phyloP scores from a whole-genome alignment of 2,888 invertebrate species.

The Drosophila ochracea region DNA sequence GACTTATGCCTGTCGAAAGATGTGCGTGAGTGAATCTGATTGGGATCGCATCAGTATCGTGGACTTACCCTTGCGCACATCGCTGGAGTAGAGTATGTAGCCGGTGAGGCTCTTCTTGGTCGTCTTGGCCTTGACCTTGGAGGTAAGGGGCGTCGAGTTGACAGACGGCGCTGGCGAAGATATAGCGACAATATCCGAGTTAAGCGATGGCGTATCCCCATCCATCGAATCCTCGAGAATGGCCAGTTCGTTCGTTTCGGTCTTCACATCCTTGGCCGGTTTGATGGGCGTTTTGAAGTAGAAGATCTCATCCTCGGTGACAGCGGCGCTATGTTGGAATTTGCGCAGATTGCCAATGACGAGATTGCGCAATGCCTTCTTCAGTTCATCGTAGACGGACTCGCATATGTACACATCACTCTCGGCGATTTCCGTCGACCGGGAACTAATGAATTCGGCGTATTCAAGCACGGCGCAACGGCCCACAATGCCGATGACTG shows the following conservation, averaged over 20 bases:
- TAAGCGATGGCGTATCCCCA: slow-evolving; percentile 92
- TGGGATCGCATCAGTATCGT: background rate
- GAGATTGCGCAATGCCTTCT: slow-evolving; percentile 90
- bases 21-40: background rate
- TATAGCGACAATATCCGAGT: slow-evolving; percentile 90
- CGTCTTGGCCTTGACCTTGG: slow-evolving; percentile 87
- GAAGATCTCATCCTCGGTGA: slow-evolving; percentile 97
- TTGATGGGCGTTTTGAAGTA: slow-evolving; percentile 90
- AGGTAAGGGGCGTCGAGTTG: slow-evolving; percentile 84
- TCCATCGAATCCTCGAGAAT: slow-evolving; percentile 93
- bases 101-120: slow-evolving; percentile 96
- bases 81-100: slow-evolving; percentile 98
- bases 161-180: slow-evolving; percentile 86
- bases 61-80: slow-evolving; percentile 91
- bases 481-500: slow-evolving; percentile 95
- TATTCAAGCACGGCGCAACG: slow-evolving; percentile 96
- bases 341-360: slow-evolving; percentile 90
- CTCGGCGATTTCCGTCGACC: slow-evolving; percentile 97
- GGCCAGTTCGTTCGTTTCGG: slow-evolving; percentile 80
- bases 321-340: slow-evolving; percentile 92
- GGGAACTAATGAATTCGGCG: slow-evolving; percentile 94
- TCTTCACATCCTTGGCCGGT: slow-evolving; percentile 85
- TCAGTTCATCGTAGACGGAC: slow-evolving; percentile 95
- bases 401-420: slow-evolving; percentile 97
- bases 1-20: slow-evolving; percentile 88